These are phyloP conservation scores for Ariolimax columbianus DNA, from an alignment of 2,888 invertebrate species.

Conservation along the genomic window DNA sequence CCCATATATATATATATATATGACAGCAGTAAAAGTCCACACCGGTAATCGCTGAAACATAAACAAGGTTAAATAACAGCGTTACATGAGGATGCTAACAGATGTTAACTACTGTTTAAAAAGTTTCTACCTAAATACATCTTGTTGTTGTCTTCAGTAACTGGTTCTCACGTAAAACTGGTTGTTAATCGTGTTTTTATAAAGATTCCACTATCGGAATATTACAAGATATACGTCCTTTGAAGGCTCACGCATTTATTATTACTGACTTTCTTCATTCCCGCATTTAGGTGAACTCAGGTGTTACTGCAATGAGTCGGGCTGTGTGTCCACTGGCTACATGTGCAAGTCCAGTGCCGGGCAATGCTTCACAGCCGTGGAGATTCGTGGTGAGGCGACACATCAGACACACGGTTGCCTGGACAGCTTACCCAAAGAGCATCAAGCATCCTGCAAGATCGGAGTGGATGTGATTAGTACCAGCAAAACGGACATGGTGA, in stretches of 20 bases:
- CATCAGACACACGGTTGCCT: constrained; percentile 84
- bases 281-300: constrained; percentile 82
- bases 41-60: too few relatives aligned
- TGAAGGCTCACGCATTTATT: not conserved
- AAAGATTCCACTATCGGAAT: too few relatives aligned
- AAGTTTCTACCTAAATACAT: too few relatives aligned
- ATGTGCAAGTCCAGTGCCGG: constrained; percentile 88
- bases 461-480: constrained; percentile 56
- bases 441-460: constrained; percentile 34
- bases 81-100: too few relatives aligned
- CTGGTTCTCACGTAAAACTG: too few relatives aligned
- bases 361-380: constrained; percentile 86
- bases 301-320: constrained; percentile 91
- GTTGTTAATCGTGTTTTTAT: too few relatives aligned
- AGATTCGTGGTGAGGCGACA: constrained; percentile 80
- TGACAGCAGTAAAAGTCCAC: too few relatives aligned
- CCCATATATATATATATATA: too few relatives aligned
- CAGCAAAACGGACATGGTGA: constrained; percentile 82
- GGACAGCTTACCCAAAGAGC: constrained; percentile 82
- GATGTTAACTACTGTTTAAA: too few relatives aligned
- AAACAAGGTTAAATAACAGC: too few relatives aligned
- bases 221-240: too few relatives aligned
- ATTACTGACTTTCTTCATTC: not conserved
- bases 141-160: too few relatives aligned
- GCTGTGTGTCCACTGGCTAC: constrained; percentile 88